Conservation (phyloP, 1,140 invertebrate species). For the Musca domestica region DNA sequence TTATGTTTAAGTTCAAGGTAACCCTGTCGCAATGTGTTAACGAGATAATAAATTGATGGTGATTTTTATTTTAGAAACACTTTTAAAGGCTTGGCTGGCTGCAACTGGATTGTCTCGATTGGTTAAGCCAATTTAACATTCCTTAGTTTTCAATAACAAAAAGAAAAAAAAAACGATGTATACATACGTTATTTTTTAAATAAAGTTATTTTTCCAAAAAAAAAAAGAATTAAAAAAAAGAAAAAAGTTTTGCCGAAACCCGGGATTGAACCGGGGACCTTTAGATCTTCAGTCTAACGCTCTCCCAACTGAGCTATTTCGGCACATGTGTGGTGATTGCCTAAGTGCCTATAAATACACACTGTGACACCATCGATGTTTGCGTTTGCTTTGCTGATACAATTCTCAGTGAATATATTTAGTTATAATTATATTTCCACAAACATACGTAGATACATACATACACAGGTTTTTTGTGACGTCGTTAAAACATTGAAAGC, state of each 20-base stretch:
- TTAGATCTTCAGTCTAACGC: conserved; percentile 81
- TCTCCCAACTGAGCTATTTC: conserved; percentile 79
- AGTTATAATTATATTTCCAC: no score
- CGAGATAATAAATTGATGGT: conserved; percentile 9
- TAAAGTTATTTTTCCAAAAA: not conserved
- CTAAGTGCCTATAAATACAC: not conserved
- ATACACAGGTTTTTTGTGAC: no score
- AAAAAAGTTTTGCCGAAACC: conserved; percentile 62
- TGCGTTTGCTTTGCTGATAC: no score
- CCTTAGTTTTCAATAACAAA: no score
- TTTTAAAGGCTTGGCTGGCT: conserved; percentile 10
- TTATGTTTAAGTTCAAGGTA: not conserved
- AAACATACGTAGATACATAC: no score
- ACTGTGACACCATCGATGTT: no score
- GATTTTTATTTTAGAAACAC: conserved; percentile 6
- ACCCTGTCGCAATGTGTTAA: conserved; percentile 3
- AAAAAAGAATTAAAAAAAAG: conserved; percentile 9
- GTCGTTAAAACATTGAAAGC: no score
- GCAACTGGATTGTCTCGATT: not conserved
- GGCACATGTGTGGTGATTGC: conserved; percentile 44
- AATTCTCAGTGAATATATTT: no score
- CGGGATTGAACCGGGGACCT: conserved; percentile 75
- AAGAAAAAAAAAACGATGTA: no score
- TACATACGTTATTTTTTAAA: no score
- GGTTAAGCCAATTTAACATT: not conserved